Percentiles rank a stretch among this genome's conserved stretches.
Evolutionary conservation across 2,113 vertebrate species (phyloP).

Genomic region (Arenaria interpres): DNA sequence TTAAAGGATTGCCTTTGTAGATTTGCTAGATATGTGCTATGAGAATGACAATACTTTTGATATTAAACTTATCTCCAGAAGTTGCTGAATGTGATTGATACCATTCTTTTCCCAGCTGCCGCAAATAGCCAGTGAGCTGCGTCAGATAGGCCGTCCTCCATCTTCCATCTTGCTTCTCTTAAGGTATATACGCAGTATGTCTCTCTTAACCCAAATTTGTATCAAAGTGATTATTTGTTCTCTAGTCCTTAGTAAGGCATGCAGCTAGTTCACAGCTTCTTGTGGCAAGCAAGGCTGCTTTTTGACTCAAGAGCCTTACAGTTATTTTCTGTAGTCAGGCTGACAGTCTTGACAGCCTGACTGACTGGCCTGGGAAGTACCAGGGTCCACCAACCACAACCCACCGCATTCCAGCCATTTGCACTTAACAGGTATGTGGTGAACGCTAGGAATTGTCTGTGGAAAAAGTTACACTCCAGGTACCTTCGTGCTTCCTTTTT

Average conservation of each 20-base stretch:
- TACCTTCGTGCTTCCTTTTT: neutral
- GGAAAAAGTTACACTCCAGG: neutral
- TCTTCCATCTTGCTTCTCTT: neutral
- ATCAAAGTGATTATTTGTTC: neutral
- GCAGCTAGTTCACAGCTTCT: neutral
- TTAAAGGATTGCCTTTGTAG: conserved; percentile 41
- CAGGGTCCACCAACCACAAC: neutral
- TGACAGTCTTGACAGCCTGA: neutral
- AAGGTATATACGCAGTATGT: neutral
- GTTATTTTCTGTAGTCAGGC: neutral
- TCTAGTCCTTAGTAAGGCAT: neutral
- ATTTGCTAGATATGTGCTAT: conserved; percentile 51
- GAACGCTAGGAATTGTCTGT: neutral
- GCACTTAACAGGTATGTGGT: neutral
- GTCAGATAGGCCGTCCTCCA: neutral
- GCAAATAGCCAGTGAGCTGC: neutral
- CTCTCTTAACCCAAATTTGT: neutral
- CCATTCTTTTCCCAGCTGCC: neutral
- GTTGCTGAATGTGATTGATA: conserved; percentile 7
- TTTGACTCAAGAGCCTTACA: neutral
- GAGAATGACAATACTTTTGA: conserved; percentile 57
- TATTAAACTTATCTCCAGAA: conserved; percentile 71
- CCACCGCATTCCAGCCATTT: neutral
- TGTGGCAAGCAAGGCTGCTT: neutral
- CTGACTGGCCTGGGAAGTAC: neutral